phyloP scores from a whole-genome alignment of 2,113 vertebrate genomes.

The Tauraco erythrolophus region DNA sequence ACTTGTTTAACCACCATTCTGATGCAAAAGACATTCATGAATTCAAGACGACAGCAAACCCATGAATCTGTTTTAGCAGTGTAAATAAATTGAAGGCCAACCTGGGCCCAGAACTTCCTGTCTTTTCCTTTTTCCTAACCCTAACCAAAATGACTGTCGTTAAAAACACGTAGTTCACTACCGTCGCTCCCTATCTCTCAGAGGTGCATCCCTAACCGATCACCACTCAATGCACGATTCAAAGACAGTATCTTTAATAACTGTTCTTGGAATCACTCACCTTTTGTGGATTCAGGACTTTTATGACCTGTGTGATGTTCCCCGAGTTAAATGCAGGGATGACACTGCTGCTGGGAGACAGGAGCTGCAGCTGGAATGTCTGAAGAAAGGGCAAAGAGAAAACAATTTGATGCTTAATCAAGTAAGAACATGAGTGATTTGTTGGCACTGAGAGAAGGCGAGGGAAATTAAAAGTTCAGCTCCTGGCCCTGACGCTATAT shows the following conservation, averaged over 20 bases:
- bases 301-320: constrained; percentile 97
- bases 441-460: background rate
- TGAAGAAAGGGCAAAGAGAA: constrained; percentile 53
- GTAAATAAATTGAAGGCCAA: background rate
- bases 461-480: background rate
- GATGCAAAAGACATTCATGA: background rate
- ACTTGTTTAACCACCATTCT: background rate
- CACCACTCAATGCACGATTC: background rate
- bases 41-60: background rate
- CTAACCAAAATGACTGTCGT: background rate
- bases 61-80: background rate
- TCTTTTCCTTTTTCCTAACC: background rate
- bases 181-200: background rate
- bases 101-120: background rate
- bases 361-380: constrained; percentile 99
- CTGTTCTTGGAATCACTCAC: constrained; percentile 73
- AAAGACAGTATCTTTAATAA: background rate
- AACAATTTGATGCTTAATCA: background rate
- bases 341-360: constrained; percentile 97
- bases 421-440: background rate
- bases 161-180: background rate
- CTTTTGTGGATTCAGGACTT: constrained; percentile 99
- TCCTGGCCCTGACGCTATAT: background rate
- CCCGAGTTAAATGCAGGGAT: constrained; percentile 97
- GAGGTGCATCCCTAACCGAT: background rate